phyloP scores from a whole-genome alignment of 2,888 invertebrate genomes.

The Tridacna crocea region DNA sequence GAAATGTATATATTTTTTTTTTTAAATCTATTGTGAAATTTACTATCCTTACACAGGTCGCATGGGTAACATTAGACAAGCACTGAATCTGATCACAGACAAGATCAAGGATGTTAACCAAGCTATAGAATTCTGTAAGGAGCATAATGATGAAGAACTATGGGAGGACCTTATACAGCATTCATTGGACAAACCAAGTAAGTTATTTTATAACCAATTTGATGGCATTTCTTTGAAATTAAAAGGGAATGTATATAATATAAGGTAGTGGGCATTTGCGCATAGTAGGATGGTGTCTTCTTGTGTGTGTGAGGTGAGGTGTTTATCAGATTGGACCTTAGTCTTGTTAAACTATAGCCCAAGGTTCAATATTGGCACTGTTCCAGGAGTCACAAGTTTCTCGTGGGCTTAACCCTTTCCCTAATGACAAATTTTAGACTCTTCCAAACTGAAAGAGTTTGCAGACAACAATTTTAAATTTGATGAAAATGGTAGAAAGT shows the following conservation, averaged over 20 bases:
- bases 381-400: too few species aligned
- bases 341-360: too few species aligned
- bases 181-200: slow-evolving; percentile 93
- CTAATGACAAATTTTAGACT: not conserved
- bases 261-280: too few species aligned
- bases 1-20: too few species aligned
- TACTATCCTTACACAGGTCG: slow-evolving; percentile 84
- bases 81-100: slow-evolving; percentile 93
- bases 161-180: slow-evolving; percentile 95
- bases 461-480: not conserved
- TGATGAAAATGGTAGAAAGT: not conserved
- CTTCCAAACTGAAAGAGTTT: not conserved
- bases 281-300: too few species aligned
- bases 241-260: too few species aligned
- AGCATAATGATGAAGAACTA: slow-evolving; percentile 96
- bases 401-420: not conserved
- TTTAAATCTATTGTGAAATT: too few species aligned
- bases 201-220: too few species aligned
- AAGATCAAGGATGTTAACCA: slow-evolving; percentile 94
- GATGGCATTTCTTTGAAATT: too few species aligned
- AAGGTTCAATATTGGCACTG: too few species aligned
- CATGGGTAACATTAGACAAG: slow-evolving; percentile 96
- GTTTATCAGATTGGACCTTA: too few species aligned
- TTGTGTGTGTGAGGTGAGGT: too few species aligned
- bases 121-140: slow-evolving; percentile 98